Base-by-base conservation (phyloP, 2,113 vertebrate species). In the Gyps fulvus region DNA sequence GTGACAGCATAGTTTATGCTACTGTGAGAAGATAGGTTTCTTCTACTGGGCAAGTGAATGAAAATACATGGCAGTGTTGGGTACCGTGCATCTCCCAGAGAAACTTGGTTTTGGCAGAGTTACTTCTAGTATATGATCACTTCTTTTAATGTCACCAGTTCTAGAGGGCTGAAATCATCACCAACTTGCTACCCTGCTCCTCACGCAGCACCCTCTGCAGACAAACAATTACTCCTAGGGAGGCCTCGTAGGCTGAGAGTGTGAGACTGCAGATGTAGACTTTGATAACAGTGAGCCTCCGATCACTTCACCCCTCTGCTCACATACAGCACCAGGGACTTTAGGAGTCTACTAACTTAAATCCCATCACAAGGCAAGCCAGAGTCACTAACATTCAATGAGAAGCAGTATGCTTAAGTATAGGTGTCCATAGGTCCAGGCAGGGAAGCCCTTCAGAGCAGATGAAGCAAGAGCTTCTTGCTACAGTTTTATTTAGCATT, bases 261-360 rank as follows among this genome's bases (percentile, higher is more conserved):
- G 25, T 67, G 67, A 83, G 40, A 49, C 70, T 58, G 52, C 45
- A 73, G 45, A 27, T 25, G 34, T 26, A 52, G 29, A 50, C 42
- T 55, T n/a, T 3, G 16, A 22, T 25, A 70, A 63, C 32, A 55
- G 9, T 2, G 23, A 73, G 6, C 16, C 20, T 76, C 13, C 0
- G 3, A 10, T 17, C 45, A 4, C 36, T 34, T 50, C 55, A 76
- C 21, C 45, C 11, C 38, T 59, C 45, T 1, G 2, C 22, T 54
- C 29, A 62, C 42, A 22, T 5, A 57, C 18, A 83, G 71, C 38
- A 14, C 23, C 63, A 31, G 13, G 31, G 26, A 45, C 9, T 19
- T 57, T 3, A 19, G 29, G 58, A 25, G 27, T 23, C 62, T 38
- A 10, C 36, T 45, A 11, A 5, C 0, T 0, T 17, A 45, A 83